Conservation (phyloP, 2,888 invertebrate genomes). For the Cylloceria caligata region DNA sequence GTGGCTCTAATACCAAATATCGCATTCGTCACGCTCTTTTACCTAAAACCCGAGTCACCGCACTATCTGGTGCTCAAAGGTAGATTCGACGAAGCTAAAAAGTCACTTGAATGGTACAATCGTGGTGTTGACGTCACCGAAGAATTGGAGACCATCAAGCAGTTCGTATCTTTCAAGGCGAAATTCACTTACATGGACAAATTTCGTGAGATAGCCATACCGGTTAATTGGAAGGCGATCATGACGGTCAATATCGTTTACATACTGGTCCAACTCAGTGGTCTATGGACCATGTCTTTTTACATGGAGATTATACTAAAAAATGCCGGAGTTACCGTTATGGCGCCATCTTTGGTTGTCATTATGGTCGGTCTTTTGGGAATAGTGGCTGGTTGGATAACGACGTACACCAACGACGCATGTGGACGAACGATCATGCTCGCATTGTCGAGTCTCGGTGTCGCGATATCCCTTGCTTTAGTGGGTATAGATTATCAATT, state of each 20-base stretch:
- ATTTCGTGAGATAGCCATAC: conserved; percentile 58
- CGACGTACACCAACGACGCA: conserved; percentile 72
- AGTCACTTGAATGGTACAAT: conserved; percentile 77
- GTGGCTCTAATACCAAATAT: conserved; percentile 75
- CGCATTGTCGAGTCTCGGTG: conserved; percentile 69
- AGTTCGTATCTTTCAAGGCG: conserved; percentile 72
- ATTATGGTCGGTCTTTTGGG: conserved; percentile 76
- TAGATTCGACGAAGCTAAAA: conserved; percentile 71
- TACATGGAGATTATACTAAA: conserved; percentile 80
- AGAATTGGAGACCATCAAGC: conserved; percentile 73
- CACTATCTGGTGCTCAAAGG: conserved; percentile 73
- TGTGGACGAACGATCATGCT: conserved; percentile 65
- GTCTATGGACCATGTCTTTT: conserved; percentile 72
- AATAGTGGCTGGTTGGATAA: conserved; percentile 72
- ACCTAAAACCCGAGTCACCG: conserved; percentile 78
- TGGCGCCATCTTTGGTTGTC: conserved; percentile 76
- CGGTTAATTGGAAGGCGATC: conserved; percentile 63
- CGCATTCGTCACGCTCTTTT: conserved; percentile 72
- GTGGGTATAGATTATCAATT: conserved; percentile 75
- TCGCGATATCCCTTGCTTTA: conserved; percentile 68
- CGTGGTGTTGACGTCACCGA: conserved; percentile 71
- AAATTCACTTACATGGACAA: conserved; percentile 61
- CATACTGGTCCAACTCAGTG: conserved; percentile 67
- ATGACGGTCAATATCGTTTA: conserved; percentile 64
- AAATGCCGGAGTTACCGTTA: conserved; percentile 71